Evolutionary conservation across 2,888 invertebrate genomes (phyloP), one percentile per base, ranked within the genome.

Genomic region (Phorcus lineatus): DNA sequence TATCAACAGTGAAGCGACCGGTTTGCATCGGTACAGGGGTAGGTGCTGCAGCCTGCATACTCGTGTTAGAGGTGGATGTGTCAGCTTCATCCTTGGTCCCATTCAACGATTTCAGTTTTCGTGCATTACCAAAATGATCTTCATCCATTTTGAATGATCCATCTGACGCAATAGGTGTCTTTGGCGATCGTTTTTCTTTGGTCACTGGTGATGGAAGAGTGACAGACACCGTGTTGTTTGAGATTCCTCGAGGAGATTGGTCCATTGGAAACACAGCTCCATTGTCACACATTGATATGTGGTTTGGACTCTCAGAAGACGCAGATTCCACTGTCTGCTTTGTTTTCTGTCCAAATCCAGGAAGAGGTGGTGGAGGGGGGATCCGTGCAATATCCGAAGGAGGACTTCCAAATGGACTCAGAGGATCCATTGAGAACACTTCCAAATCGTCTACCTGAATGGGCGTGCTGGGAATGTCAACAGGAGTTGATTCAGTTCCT

Each of bases 401-500:
- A 4, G 62, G 62, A 28, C 28, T 62, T 11, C 62, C 62, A 62
- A 28, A 62, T 28, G 62, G 62, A 24, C 62, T 62, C 62, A 62
- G 17, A 62, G 62, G 62, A 28, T 62, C 62, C 62, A 62, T 62
- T 4, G 62, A 62, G 24, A 62, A 62, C 28, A 62, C 62, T 28
- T 62, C 62, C 28, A 28, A 28, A 62, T 62, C 62, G 0, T 62
- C 62, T 13, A 0, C n/a, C 62, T 16, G 62, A 62, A 28, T 16
- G 28, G 62, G 16, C 24, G 28, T 62, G 28, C 62, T 62, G 9
- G 62, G 62, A 28, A 62, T 62, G 28, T 62, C 62, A 24, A 62
- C 62, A 62, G 62, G 62, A 62, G 28, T 62, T 62, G 62, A 28
- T 62, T 28, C 62, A 28, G 62, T 62, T 62, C 62, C 62, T 24